Percentiles rank a stretch among this genome's conserved stretches.
These are phyloP conservation scores for Octopus bimaculoides DNA, from an alignment of 1,140 invertebrate species.

Conservation along the genomic window DNA sequence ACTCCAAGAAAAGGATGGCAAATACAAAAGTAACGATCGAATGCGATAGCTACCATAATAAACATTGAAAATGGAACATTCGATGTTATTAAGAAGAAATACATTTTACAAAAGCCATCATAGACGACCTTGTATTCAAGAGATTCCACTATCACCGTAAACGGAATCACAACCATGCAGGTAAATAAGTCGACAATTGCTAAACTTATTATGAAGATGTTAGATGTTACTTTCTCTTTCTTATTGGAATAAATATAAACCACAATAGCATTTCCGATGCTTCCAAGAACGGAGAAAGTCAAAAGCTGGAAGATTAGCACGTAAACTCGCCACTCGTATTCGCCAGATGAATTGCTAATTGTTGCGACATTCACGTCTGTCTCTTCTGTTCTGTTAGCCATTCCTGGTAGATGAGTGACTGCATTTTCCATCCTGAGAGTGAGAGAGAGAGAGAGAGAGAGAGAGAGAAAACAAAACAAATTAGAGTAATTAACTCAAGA, in stretches of 20 bases:
- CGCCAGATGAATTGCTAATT: neutral
- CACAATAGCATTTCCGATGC: conserved; percentile 52
- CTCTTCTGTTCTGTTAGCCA: neutral
- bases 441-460: neutral
- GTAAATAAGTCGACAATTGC: conserved; percentile 52
- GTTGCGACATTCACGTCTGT: neutral
- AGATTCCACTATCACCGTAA: conserved; percentile 41
- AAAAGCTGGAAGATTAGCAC: conserved; percentile 33
- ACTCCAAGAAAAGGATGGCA: conserved; percentile 51
- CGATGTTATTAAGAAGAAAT: conserved; percentile 50
- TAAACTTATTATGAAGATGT: conserved; percentile 51
- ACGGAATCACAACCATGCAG: conserved; percentile 47
- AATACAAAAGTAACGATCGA: conserved; percentile 56
- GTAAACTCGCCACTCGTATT: conserved; percentile 2
- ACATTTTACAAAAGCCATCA: conserved; percentile 49
- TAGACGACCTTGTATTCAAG: conserved; percentile 29
- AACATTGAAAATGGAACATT: conserved; percentile 53
- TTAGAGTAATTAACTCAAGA: no score
- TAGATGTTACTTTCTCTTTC: conserved; percentile 51
- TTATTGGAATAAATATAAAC: conserved; percentile 52
- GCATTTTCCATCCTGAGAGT: conserved; percentile 3
- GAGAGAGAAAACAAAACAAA: neutral
- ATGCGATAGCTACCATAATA: conserved; percentile 55
- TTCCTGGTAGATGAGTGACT: neutral
- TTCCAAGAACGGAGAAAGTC: conserved; percentile 41